phyloP scores from a whole-genome alignment of 2,888 invertebrate species.

The Cylindroiulus punctatus region DNA sequence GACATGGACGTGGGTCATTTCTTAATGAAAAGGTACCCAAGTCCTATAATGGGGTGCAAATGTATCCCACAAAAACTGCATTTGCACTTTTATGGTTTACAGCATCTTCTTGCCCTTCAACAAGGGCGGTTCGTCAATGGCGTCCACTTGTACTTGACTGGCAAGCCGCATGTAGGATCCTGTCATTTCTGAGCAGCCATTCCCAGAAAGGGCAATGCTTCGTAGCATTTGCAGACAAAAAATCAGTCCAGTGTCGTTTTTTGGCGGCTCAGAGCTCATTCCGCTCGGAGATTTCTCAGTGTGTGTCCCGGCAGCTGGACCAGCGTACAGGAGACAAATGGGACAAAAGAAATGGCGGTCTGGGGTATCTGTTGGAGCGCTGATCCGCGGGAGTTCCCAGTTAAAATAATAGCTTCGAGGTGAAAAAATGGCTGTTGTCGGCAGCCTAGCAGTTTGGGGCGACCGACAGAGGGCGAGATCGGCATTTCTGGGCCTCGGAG shows the following conservation, averaged over 20 bases:
- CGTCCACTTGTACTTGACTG: too few species aligned
- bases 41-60: too few species aligned
- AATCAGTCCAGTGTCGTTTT: not conserved
- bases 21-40: too few species aligned
- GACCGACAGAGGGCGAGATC: slow-evolving; percentile 2
- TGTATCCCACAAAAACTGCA: too few species aligned
- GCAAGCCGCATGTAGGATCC: too few species aligned
- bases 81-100: too few species aligned
- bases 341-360: slow-evolving; percentile 19
- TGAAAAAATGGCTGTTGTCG: not conserved
- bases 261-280: not conserved
- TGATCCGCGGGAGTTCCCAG: slow-evolving; percentile 3
- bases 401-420: slow-evolving; percentile 26
- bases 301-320: slow-evolving; percentile 32
- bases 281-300: not conserved
- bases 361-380: not conserved
- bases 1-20: too few species aligned
- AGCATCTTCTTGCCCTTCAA: too few species aligned
- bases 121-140: too few species aligned
- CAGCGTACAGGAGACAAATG: slow-evolving; percentile 24
- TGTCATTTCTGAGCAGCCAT: not conserved
- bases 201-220: not conserved
- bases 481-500: not conserved
- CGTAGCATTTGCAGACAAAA: not conserved
- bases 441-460: too few species aligned